Percentiles rank a stretch among this genome's conserved stretches.
These are phyloP conservation scores for Limanda limanda DNA, from an alignment of 2,113 vertebrate genomes.

Conservation along the genomic window DNA sequence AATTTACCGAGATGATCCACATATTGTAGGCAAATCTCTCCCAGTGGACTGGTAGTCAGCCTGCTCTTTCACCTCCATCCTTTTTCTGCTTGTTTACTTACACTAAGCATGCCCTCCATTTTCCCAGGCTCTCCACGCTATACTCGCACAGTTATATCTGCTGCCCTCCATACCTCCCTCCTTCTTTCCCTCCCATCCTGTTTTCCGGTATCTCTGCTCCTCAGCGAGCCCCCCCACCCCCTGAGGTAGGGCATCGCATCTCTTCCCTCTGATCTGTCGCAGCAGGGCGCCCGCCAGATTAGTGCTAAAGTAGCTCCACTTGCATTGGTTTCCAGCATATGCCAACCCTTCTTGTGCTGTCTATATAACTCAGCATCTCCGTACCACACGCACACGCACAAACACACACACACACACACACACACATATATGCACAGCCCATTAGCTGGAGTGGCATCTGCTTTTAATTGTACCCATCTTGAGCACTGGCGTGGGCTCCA, in stretches of 20 bases:
- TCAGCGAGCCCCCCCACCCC: slow-evolving; percentile 37
- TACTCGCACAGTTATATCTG: neutral
- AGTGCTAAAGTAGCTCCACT: slow-evolving; percentile 47
- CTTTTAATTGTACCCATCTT: slow-evolving; percentile 75
- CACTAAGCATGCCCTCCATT: slow-evolving; percentile 4
- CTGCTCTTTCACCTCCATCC: neutral
- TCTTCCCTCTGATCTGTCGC: slow-evolving; percentile 58
- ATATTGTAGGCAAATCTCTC: neutral
- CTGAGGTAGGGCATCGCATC: slow-evolving; percentile 36
- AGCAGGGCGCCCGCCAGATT: slow-evolving; percentile 58
- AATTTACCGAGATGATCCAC: no score
- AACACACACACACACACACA: slow-evolving; percentile 27
- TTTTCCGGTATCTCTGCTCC: slow-evolving; percentile 49
- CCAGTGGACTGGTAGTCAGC: neutral
- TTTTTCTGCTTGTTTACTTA: neutral
- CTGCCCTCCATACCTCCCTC: neutral
- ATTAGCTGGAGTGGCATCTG: slow-evolving; percentile 73
- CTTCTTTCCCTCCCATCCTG: neutral
- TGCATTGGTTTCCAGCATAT: slow-evolving; percentile 41
- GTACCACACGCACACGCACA: slow-evolving; percentile 20
- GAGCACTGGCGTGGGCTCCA: slow-evolving; percentile 50
- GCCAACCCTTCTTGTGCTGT: slow-evolving; percentile 5
- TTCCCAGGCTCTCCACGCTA: slow-evolving; percentile 10
- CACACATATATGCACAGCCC: slow-evolving; percentile 26
- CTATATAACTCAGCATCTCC: slow-evolving; percentile 20